These are phyloP conservation scores for Aphelocoma californica DNA, from an alignment of 2,797 vertebrate species.

Conservation along the genomic window DNA sequence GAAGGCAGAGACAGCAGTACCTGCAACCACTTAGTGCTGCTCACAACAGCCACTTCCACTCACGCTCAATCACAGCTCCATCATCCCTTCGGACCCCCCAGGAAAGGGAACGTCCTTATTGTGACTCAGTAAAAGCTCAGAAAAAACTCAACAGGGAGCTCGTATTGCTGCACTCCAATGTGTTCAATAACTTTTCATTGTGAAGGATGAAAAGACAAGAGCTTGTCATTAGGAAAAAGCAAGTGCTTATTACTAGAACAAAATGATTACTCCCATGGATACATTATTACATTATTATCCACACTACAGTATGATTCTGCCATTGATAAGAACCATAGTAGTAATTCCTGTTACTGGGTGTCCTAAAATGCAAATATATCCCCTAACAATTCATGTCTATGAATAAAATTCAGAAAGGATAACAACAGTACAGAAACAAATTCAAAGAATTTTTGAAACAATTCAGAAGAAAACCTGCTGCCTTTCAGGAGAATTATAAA, in stretches of 20 bases:
- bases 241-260: not conserved
- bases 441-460: not conserved
- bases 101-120: not conserved
- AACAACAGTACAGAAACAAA: not conserved
- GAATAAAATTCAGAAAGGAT: not conserved
- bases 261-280: not conserved
- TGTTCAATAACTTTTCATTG: not conserved
- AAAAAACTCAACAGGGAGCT: not conserved
- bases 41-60: not conserved
- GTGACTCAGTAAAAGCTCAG: not conserved
- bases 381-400: not conserved
- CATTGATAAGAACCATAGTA: not conserved
- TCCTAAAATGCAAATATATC: not conserved
- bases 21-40: not conserved
- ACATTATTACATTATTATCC: not conserved
- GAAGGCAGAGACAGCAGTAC: not conserved
- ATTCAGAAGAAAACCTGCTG: not conserved
- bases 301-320: not conserved
- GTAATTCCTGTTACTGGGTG: not conserved
- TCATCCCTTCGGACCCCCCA: not conserved
- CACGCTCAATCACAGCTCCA: not conserved
- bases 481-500: not conserved
- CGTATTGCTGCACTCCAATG: not conserved
- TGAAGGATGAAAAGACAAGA: not conserved
- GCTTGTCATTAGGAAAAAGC: not conserved